Evolutionary conservation across 2,797 vertebrate genomes (phyloP).

Genomic region (Pipistrellus nathusii): DNA sequence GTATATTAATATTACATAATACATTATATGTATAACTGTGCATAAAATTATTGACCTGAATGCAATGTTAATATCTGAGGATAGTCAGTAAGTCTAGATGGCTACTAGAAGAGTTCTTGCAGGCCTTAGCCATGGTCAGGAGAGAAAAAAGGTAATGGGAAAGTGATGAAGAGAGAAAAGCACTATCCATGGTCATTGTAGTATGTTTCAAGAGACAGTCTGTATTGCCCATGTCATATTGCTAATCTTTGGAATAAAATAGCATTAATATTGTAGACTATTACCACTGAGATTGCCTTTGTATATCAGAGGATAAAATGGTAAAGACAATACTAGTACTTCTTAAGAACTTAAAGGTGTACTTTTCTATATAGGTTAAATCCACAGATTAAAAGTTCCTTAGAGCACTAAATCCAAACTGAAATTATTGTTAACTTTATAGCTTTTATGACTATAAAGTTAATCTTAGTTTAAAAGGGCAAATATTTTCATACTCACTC

Average conservation of each 20-base stretch:
- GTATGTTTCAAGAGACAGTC: not conserved
- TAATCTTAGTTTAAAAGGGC: not conserved
- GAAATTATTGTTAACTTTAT: slow-evolving; percentile 29
- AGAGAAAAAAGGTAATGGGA: slow-evolving; percentile 35
- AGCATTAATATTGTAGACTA: not conserved
- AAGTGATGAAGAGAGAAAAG: not conserved
- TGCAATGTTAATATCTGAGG: slow-evolving; percentile 25
- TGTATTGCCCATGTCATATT: not conserved
- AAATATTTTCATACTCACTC: not conserved
- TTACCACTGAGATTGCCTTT: not conserved
- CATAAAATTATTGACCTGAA: not conserved
- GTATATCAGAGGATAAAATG: not conserved
- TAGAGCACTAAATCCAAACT: not conserved
- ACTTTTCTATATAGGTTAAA: slow-evolving; percentile 2
- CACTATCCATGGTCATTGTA: not conserved
- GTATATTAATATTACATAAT: too few relatives aligned
- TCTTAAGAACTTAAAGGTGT: slow-evolving; percentile 39
- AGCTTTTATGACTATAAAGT: slow-evolving; percentile 3
- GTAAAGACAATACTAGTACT: not conserved
- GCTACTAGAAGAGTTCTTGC: not conserved
- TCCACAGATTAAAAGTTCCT: not conserved
- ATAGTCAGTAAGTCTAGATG: not conserved
- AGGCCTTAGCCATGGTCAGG: not conserved
- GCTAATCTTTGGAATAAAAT: not conserved
- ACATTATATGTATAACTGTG: too few relatives aligned